Percentiles rank a stretch among this genome's conserved stretches.
These are phyloP conservation scores for Apoderus coryli DNA, from an alignment of 2,888 invertebrate genomes.

Conservation along the genomic window DNA sequence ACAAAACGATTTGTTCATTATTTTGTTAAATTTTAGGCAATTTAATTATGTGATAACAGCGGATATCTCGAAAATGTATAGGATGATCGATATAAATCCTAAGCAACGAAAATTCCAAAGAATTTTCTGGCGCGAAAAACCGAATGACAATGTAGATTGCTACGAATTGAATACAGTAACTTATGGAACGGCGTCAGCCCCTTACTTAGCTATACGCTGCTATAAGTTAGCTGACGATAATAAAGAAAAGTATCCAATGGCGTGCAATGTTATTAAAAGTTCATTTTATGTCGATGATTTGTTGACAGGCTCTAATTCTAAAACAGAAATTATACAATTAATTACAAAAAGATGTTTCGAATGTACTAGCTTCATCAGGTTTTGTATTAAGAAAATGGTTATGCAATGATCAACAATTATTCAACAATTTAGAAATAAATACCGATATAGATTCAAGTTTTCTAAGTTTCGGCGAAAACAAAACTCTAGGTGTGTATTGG, in stretches of 20 bases:
- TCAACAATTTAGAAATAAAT: slow-evolving; percentile 1
- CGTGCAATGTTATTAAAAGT: neutral
- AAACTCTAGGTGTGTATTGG: slow-evolving; percentile 11
- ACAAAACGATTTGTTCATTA: too few relatives aligned
- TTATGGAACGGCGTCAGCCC: slow-evolving; percentile 7
- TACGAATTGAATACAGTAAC: too few relatives aligned
- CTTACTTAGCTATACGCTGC: slow-evolving; percentile 7
- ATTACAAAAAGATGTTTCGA: neutral
- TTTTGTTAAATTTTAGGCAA: too few relatives aligned
- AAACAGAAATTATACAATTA: neutral
- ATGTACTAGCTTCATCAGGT: neutral
- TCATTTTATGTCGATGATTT: neutral
- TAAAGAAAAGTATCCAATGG: neutral
- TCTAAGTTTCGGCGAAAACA: slow-evolving; percentile 9
- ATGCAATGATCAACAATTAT: neutral
- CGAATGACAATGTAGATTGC: too few relatives aligned
- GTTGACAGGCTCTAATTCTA: slow-evolving; percentile 1
- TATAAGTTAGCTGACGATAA: slow-evolving; percentile 6
- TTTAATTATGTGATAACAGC: too few relatives aligned
- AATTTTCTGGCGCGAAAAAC: too few relatives aligned
- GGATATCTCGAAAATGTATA: too few relatives aligned
- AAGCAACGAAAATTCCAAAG: too few relatives aligned
- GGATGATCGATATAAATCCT: too few relatives aligned
- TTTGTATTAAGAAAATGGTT: slow-evolving; percentile 1
- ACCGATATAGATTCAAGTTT: slow-evolving; percentile 3